Evolutionary conservation across 1,140 invertebrate genomes (phyloP), one percentile per base, ranked within the genome.

Genomic region (Drosophila pallidifrons): DNA sequence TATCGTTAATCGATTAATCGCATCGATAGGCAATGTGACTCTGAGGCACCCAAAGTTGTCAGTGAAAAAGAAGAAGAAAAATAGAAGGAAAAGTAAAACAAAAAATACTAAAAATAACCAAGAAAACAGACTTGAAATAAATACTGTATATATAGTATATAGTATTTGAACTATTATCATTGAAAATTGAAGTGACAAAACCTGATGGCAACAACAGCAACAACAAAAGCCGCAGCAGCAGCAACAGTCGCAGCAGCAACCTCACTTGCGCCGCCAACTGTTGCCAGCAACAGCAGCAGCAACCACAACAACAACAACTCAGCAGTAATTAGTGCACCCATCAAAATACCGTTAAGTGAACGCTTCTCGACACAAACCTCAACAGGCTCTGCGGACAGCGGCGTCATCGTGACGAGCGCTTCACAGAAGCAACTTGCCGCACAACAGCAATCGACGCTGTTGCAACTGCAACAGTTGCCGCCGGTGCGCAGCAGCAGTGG

Each of bases 351-450:
- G 25, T 51, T 92, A 11, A 77, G 61, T 75, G 91, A 92, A 38
- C 76, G 88, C 5, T 92, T 92, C 64, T 80, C 88, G 1, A 87
- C 88, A 8, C 91, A 92, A 64, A 80, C 91, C 5, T 92, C 91
- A 4, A 92, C 87, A n/a, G 91, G 91, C 6, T 92, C 91, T 1
- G 91, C 91, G 1, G 91, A 92, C 69, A 92, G 91, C 64, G 91
- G 91, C 2, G 77, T 80, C 30, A 82, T 92, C 54, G 75, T 81
- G 46, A 79, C 65, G 47, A 76, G 77, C 58, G 75, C 64, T 35
- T 80, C 77, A 47, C 77, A 79, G 45, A 77, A 79, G 69, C 77
- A 79, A 49, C 73, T 76, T 25, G 20, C 32, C 57, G 66, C 75
- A 67, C 35, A 38, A 10, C 70, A 77, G 67, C 83, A 88, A 47